Conservation (phyloP, 2,113 vertebrate genomes). For the Eulacestoma nigropectus region DNA sequence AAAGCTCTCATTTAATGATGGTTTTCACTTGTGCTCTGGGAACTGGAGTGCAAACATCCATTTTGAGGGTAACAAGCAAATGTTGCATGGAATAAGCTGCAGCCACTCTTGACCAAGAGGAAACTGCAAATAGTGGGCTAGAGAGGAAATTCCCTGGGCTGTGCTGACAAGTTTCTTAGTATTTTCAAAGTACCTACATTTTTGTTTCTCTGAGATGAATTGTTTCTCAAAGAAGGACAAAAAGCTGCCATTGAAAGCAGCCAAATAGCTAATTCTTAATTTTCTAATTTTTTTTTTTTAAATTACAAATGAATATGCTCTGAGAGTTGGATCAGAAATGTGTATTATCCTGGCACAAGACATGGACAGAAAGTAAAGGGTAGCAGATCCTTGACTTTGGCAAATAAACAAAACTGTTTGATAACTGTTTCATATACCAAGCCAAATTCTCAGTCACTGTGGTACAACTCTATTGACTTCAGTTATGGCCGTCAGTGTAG, state of each 20-base stretch:
- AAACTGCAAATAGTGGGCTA: not conserved
- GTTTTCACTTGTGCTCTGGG: not conserved
- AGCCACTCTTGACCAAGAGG: not conserved
- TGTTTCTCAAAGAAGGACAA: not conserved
- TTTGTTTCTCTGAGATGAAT: not conserved
- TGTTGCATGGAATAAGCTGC: not conserved
- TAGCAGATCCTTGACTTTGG: not conserved
- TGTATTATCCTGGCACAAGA: not conserved
- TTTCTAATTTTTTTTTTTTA: not conserved
- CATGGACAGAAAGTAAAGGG: not conserved
- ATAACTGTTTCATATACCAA: not conserved
- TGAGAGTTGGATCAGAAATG: not conserved
- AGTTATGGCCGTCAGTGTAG: not conserved
- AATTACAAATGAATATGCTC: not conserved
- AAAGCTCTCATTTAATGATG: not conserved
- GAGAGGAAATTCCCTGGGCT: not conserved
- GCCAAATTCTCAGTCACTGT: not conserved
- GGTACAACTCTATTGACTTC: not conserved
- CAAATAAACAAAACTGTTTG: not conserved
- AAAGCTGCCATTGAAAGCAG: not conserved
- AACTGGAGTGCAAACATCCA: not conserved
- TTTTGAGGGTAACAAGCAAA: not conserved
- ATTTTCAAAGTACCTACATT: not conserved
- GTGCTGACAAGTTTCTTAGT: not conserved
- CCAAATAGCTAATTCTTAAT: not conserved